phyloP scores from a whole-genome alignment of 2,888 invertebrate species.

The Andrena marginata region DNA sequence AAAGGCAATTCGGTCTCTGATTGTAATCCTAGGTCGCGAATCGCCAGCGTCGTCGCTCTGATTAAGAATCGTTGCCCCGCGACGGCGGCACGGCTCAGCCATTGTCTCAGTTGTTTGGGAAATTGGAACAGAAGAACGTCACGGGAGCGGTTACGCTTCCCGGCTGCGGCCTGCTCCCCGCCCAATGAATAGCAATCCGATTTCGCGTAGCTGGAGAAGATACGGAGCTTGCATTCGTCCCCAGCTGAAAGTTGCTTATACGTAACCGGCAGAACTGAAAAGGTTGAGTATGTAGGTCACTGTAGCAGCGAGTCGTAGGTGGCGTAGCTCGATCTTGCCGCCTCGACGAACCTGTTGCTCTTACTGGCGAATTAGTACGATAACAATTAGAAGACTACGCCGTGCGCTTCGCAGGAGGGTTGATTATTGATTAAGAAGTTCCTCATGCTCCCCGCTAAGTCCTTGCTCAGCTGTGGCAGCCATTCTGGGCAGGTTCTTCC shows the following conservation, averaged over 20 bases:
- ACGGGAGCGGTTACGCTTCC: no score
- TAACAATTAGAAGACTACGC: not conserved
- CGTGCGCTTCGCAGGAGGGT: not conserved
- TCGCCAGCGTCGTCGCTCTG: not conserved
- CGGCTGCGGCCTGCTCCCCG: no score
- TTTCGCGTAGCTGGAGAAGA: not conserved
- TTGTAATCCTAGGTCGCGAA: not conserved
- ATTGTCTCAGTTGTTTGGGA: no score
- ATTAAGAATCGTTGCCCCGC: no score
- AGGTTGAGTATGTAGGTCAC: not conserved
- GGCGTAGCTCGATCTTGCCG: not conserved
- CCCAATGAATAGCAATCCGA: not conserved
- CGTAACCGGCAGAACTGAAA: not conserved
- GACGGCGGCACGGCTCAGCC: no score
- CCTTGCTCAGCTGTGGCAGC: no score
- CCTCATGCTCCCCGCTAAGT: not conserved
- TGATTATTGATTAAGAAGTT: conserved; percentile 9
- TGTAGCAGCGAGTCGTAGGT: not conserved
- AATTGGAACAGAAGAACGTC: no score
- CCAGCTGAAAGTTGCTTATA: conserved; percentile 9
- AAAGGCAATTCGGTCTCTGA: not conserved
- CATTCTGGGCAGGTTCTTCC: no score
- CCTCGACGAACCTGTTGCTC: conserved; percentile 15
- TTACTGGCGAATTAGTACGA: not conserved
- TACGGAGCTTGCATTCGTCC: not conserved